These are phyloP conservation scores for Chalcis sispes DNA, from an alignment of 2,888 invertebrate genomes.

Conservation along the genomic window DNA sequence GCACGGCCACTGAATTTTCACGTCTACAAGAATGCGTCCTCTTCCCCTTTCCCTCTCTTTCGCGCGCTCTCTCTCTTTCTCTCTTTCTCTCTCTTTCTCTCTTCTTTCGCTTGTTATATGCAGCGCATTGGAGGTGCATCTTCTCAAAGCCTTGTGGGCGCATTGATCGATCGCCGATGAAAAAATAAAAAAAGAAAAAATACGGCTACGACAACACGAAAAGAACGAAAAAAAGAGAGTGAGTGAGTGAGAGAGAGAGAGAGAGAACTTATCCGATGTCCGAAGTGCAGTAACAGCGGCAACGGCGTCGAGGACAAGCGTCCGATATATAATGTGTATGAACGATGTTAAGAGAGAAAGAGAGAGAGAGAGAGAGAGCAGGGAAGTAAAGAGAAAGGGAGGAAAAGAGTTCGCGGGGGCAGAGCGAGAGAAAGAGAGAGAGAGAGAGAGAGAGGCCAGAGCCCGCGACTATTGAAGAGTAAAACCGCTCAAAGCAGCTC, in stretches of 20 bases:
- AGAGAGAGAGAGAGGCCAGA: slow-evolving; percentile 61
- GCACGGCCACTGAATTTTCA: slow-evolving; percentile 61
- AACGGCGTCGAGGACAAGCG: slow-evolving; percentile 20
- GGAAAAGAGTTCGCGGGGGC: slow-evolving; percentile 56
- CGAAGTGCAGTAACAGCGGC: slow-evolving; percentile 41
- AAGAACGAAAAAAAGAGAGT: not conserved
- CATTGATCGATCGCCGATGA: slow-evolving; percentile 66
- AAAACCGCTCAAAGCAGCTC: slow-evolving; percentile 75
- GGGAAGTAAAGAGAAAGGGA: slow-evolving; percentile 58
- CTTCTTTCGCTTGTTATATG: slow-evolving; percentile 53
- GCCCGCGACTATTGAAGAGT: slow-evolving; percentile 74
- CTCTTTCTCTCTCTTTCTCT: not conserved
- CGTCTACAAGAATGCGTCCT: slow-evolving; percentile 55
- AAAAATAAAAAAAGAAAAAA: slow-evolving; percentile 61
- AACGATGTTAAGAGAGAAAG: slow-evolving; percentile 25
- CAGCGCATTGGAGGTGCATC: slow-evolving; percentile 62
- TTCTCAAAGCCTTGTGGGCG: slow-evolving; percentile 48
- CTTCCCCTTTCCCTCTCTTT: not conserved
- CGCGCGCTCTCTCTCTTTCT: slow-evolving; percentile 7
- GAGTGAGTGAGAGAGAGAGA: too few relatives aligned
- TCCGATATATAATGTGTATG: slow-evolving; percentile 15
- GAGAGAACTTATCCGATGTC: slow-evolving; percentile 24
- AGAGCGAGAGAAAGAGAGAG: slow-evolving; percentile 28
- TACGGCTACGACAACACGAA: slow-evolving; percentile 42
- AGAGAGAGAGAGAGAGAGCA: slow-evolving; percentile 57